A percentile compares a stretch with the other conserved stretches of the same genome.
These are phyloP conservation scores for Hirundichthys speculiger DNA, from an alignment of 2,113 vertebrate genomes.

Conservation along the genomic window DNA sequence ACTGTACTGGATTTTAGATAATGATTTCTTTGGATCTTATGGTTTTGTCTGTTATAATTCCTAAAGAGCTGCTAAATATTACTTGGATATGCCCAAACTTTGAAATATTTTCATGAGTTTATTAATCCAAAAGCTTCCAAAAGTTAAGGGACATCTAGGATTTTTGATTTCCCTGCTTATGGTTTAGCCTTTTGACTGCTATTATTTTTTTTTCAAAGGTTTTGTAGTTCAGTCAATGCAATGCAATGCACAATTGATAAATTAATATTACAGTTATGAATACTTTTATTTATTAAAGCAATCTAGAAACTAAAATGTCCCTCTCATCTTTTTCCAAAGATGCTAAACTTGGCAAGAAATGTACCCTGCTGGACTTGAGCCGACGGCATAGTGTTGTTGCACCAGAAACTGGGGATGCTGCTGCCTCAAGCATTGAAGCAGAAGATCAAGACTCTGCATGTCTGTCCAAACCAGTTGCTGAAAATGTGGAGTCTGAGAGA, in stretches of 20 bases:
- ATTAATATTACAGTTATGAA: neutral
- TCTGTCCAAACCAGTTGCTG: conserved; percentile 21
- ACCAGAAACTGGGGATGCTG: conserved; percentile 43
- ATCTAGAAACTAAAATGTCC: neutral
- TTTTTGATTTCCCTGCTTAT: no score
- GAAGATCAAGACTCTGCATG: conserved; percentile 26
- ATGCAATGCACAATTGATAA: neutral
- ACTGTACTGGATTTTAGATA: no score
- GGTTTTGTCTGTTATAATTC: no score
- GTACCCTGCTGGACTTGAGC: conserved; percentile 71
- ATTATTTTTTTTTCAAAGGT: neutral
- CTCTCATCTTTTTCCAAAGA: conserved; percentile 51
- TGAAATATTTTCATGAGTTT: no score
- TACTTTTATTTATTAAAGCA: neutral
- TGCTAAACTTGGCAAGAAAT: conserved; percentile 73
- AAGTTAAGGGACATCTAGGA: no score
- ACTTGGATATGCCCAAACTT: no score
- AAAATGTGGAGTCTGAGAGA: conserved; percentile 24
- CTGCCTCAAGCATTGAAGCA: conserved; percentile 15
- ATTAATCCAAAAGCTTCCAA: no score
- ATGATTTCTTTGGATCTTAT: no score
- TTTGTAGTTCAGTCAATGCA: neutral
- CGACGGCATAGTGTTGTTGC: conserved; percentile 35
- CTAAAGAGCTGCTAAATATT: no score
- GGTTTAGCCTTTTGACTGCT: neutral